Base-by-base conservation (phyloP, 1,140 invertebrate species). In the Drosophila elegans region DNA sequence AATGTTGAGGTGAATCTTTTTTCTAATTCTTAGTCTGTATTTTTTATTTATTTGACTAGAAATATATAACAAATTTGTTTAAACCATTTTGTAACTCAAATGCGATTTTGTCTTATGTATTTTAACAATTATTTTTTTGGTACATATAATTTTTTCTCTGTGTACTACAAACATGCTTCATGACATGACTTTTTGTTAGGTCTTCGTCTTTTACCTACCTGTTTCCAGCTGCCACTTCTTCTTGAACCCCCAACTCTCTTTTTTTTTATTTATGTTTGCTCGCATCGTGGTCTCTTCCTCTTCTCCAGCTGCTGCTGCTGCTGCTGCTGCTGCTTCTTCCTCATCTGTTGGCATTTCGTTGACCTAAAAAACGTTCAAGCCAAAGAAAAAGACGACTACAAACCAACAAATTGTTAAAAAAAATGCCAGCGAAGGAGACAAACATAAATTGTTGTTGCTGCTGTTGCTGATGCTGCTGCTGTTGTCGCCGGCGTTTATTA, bases 301-400 rank as follows among this genome's bases (percentile, higher is more conserved):
- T 54, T 54, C 64, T 62, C 38, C 25, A 66, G 62, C 38, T 74
- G 72, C 62, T 45, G 36, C 66, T 68, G 32, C 66, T 27, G 27
- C 82, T 78, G 66, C 55, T 61, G 55, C 59, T 32, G 41, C 74
- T 71, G 77, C 55, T 61, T 59, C 57, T 71, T 49, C 56, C 55
- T 44, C 41, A 27, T 61, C 66, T 83, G 79, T 79, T 86, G 83
- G 83, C 80, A 83, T 83, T 88, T 80, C 75, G 83, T 88, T 88
- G 83, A 88, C 83, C 83, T 88, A 88, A 88, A 88, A 88, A 88
- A 88, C 84, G 84, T 83, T 89, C 76, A 83, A 83, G 75, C 80
- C 75, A 72, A 73, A 67, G 64, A 79, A 86, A 78, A 25, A 53
- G 72, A 76, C 29, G n/a, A 10, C 10, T n/a, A 77, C 25, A 60